Evolutionary conservation across 2,113 vertebrate genomes (phyloP).

Genomic region (Podocnemis expansa): DNA sequence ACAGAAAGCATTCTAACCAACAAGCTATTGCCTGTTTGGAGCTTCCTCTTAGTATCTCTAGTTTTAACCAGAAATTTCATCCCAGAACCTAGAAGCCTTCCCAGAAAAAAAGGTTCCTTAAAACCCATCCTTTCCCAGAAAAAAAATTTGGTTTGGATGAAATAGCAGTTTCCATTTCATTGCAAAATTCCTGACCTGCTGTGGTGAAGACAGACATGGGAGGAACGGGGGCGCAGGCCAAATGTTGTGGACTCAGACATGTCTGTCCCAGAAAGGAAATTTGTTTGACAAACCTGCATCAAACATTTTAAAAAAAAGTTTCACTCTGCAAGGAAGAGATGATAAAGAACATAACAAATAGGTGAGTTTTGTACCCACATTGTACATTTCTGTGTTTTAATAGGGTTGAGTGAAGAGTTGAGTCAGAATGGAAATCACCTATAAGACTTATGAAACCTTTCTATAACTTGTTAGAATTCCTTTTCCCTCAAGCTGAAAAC

Average conservation of each 20-base stretch:
- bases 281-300: neutral
- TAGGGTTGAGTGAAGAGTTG: neutral
- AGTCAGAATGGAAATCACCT: neutral
- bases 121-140: neutral
- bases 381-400: neutral
- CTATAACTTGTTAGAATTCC: slow-evolving; percentile 25
- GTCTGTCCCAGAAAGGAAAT: neutral
- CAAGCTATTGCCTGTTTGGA: neutral
- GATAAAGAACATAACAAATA: neutral
- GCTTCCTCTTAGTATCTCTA: neutral
- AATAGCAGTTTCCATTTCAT: neutral
- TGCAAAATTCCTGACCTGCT: neutral
- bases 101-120: neutral
- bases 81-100: neutral
- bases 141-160: neutral
- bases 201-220: neutral
- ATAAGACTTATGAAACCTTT: neutral
- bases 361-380: neutral
- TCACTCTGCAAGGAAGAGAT: neutral
- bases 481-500: slow-evolving; percentile 36
- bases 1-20: neutral
- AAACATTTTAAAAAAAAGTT: neutral
- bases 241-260: neutral
- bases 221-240: neutral
- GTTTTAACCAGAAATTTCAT: neutral